phyloP scores from a whole-genome alignment of 2,113 vertebrate genomes.

The Delphinapterus leucas region DNA sequence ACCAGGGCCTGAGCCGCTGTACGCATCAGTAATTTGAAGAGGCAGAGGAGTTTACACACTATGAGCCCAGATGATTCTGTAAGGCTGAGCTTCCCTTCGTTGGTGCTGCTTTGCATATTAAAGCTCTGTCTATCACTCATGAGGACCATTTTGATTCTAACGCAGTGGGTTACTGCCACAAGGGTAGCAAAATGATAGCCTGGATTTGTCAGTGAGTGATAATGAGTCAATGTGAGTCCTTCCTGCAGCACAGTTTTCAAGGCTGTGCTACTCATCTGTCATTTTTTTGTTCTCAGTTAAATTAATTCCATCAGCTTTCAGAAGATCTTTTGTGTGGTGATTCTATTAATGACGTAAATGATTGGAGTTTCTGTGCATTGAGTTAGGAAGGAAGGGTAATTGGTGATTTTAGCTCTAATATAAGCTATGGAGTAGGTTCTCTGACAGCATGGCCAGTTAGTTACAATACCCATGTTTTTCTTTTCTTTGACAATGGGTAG shows the following conservation, averaged over 20 bases:
- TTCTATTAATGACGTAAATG: constrained; percentile 4
- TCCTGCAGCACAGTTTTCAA: not conserved
- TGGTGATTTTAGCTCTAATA: not conserved
- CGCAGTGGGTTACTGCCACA: not conserved
- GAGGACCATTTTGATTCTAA: constrained; percentile 27
- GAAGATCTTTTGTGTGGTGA: constrained; percentile 10
- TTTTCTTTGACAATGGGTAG: not conserved
- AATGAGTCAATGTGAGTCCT: constrained; percentile 19
- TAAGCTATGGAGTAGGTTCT: not conserved
- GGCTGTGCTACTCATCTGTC: not conserved
- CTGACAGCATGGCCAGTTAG: not conserved
- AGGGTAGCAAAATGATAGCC: not conserved
- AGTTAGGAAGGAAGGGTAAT: constrained; percentile 6
- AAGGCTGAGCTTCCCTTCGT: not conserved
- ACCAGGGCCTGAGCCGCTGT: not conserved
- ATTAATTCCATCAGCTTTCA: not conserved
- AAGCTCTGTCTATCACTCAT: not conserved
- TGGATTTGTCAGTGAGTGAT: constrained; percentile 7
- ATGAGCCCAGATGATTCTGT: not conserved
- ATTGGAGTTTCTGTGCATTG: not conserved
- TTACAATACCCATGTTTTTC: not conserved
- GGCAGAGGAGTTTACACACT: not conserved
- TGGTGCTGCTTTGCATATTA: not conserved
- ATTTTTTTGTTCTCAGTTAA: constrained; percentile 9
- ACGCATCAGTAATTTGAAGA: not conserved